Conservation (phyloP, 2,888 invertebrate genomes). For the Mythimna pallens region DNA sequence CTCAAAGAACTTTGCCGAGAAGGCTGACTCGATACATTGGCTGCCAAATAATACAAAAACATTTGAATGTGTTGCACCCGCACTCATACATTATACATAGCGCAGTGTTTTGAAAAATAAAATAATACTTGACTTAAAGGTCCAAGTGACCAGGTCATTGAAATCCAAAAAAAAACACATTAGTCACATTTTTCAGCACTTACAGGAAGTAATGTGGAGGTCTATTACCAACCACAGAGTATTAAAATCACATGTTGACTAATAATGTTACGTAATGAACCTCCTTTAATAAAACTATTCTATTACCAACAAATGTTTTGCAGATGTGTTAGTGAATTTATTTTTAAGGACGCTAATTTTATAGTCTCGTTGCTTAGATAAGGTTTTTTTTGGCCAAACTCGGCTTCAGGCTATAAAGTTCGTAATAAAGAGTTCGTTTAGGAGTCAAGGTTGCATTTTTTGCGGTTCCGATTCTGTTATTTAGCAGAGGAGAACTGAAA, state of each 20-base stretch:
- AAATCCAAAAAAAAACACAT: no score
- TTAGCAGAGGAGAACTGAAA: slow-evolving; percentile 12
- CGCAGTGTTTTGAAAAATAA: no score
- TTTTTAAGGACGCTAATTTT: slow-evolving; percentile 28
- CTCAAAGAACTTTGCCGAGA: no score
- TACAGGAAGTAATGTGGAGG: slow-evolving; percentile 44
- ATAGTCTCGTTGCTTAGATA: slow-evolving; percentile 31
- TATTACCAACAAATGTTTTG: slow-evolving; percentile 25
- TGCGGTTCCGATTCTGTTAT: slow-evolving; percentile 11
- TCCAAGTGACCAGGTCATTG: no score
- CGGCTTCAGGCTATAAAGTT: slow-evolving; percentile 18
- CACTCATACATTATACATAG: no score
- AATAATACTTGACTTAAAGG: no score
- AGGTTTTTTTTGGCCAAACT: slow-evolving; percentile 20
- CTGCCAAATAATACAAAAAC: no score
- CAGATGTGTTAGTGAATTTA: slow-evolving; percentile 37
- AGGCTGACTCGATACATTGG: no score
- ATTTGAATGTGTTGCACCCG: no score
- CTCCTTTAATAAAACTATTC: slow-evolving; percentile 13
- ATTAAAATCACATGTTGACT: slow-evolving; percentile 36
- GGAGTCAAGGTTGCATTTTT: slow-evolving; percentile 44
- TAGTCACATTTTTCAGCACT: slow-evolving; percentile 18
- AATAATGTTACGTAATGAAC: slow-evolving; percentile 16
- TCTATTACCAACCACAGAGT: slow-evolving; percentile 20
- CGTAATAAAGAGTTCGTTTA: slow-evolving; percentile 46